phyloP scores from a whole-genome alignment of 2,888 invertebrate species.

The Oligia strigilis region DNA sequence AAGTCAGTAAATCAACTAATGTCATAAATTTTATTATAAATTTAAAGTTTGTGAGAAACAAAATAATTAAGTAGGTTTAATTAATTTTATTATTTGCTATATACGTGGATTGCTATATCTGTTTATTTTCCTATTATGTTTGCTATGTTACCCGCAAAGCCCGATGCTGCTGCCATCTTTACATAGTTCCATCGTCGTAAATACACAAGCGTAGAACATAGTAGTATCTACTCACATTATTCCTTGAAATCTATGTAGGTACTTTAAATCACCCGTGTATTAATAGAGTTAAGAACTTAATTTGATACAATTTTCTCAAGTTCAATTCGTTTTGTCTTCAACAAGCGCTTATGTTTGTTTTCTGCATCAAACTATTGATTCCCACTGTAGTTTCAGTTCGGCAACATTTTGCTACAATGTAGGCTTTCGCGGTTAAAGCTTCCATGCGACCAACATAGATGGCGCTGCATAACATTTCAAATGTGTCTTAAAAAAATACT shows the following conservation, averaged over 20 bases:
- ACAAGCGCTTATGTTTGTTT: conserved; percentile 37
- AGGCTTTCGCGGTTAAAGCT: conserved; percentile 65
- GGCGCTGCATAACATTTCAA: conserved; percentile 43
- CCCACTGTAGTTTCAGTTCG: conserved; percentile 30
- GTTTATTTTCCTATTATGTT: neutral
- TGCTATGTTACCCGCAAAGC: neutral
- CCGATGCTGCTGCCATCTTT: conserved; percentile 40
- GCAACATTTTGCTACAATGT: conserved; percentile 65
- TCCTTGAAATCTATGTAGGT: neutral
- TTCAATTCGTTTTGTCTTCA: neutral
- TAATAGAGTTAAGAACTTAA: neutral
- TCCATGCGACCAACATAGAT: conserved; percentile 42
- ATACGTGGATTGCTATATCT: no score
- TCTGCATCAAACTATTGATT: conserved; percentile 47
- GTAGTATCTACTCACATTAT: neutral
- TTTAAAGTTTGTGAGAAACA: no score
- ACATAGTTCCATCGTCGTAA: neutral
- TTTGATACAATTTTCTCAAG: neutral
- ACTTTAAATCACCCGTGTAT: neutral
- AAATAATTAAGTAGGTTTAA: no score
- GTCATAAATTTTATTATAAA: no score
- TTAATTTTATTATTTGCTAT: no score
- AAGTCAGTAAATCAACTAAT: no score
- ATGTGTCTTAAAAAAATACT: neutral
- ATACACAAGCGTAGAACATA: neutral